Evolutionary conservation across 2,888 invertebrate genomes (phyloP).

Genomic region (Lasius fuliginosus): DNA sequence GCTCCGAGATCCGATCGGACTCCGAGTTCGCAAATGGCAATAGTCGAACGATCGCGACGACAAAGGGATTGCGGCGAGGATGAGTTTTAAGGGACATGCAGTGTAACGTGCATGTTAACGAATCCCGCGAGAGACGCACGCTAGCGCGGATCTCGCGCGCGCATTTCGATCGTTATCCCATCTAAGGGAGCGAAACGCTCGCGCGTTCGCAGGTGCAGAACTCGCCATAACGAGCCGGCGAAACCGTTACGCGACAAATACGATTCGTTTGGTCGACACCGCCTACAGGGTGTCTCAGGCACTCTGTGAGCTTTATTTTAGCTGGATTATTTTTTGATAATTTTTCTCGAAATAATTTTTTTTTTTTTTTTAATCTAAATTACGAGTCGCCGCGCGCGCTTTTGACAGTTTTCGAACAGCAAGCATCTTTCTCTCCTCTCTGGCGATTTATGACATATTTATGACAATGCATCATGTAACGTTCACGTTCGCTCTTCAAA

Average conservation of each 20-base stretch:
- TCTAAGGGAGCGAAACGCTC: constrained; percentile 69
- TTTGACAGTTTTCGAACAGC: background rate
- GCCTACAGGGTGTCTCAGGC: background rate
- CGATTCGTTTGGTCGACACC: constrained; percentile 39
- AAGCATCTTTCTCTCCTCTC: background rate
- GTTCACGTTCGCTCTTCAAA: too few species aligned
- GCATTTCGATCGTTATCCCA: constrained; percentile 80
- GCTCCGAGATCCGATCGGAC: constrained; percentile 71
- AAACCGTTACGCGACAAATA: constrained; percentile 50
- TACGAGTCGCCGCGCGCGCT: background rate
- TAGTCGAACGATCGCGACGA: constrained; percentile 55
- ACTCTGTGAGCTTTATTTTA: background rate
- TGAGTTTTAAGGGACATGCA: constrained; percentile 66
- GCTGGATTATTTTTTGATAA: background rate
- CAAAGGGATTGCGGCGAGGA: constrained; percentile 65
- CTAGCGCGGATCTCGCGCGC: constrained; percentile 63
- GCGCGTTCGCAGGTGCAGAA: constrained; percentile 61
- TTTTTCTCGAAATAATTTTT: background rate
- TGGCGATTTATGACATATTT: background rate
- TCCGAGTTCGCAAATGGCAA: constrained; percentile 73
- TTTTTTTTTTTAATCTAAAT: background rate
- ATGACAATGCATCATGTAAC: background rate
- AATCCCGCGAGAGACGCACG: constrained; percentile 56
- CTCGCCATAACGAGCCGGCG: constrained; percentile 49
- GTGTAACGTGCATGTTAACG: constrained; percentile 56